Conservation (phyloP, 2,113 vertebrate genomes). For the Eptesicus fuscus region DNA sequence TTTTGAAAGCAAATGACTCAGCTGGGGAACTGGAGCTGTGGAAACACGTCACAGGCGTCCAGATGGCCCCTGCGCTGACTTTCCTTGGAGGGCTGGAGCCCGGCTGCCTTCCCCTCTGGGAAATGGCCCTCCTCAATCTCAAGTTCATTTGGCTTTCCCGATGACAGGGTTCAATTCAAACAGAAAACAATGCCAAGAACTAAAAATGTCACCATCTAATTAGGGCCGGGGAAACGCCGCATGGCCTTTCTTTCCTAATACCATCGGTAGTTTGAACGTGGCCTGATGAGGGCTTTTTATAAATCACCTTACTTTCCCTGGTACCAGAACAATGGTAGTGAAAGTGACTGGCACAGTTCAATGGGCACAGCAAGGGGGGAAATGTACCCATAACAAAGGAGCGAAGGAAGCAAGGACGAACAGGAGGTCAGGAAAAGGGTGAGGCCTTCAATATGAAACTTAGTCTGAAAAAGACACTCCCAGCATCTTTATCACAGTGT, state of each 20-base stretch:
- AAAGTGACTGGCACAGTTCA: neutral
- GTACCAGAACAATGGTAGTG: neutral
- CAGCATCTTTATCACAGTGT: no score
- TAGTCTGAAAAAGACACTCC: neutral
- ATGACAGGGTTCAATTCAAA: conserved; percentile 50
- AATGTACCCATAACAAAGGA: fast-evolving
- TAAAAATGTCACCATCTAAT: conserved; percentile 63
- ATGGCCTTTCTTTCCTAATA: conserved; percentile 28
- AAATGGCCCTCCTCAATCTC: neutral
- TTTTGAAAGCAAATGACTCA: neutral
- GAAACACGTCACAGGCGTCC: fast-evolving
- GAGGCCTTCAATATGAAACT: neutral
- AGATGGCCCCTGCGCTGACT: neutral
- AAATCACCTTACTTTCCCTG: conserved; percentile 8
- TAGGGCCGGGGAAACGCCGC: neutral
- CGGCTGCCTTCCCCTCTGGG: conserved; percentile 30
- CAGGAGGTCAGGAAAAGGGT: neutral
- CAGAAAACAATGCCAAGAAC: conserved; percentile 20
- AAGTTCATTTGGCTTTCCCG: conserved; percentile 29
- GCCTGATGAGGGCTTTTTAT: neutral
- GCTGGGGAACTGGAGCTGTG: neutral
- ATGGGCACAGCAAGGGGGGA: neutral
- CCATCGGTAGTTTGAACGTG: conserved; percentile 30
- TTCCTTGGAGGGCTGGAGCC: neutral
- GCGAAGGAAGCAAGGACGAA: neutral